Percentiles rank a stretch among this genome's conserved stretches.
phyloP scores from a whole-genome alignment of 1,140 invertebrate genomes.

The Vollenhovia emeryi region DNA sequence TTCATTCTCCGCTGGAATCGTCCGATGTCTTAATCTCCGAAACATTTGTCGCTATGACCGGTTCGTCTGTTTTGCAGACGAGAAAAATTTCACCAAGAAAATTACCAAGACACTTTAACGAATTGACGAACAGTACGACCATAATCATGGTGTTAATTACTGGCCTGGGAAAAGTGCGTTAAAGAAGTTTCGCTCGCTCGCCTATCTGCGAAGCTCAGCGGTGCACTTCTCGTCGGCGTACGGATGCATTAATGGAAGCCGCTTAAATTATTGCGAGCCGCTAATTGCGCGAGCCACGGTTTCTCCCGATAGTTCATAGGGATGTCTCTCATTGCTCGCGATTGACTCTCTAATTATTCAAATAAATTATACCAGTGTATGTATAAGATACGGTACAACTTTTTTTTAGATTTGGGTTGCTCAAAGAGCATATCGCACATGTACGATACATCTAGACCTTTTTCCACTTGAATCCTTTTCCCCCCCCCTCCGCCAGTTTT shows the following conservation, averaged over 20 bases:
- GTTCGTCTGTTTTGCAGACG: not conserved
- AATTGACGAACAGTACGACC: constrained; percentile 43
- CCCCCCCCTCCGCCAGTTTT: too few species aligned
- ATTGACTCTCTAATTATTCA: constrained; percentile 37
- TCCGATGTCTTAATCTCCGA: not conserved
- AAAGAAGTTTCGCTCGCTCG: not conserved
- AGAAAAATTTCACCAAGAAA: not conserved
- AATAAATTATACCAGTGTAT: not conserved
- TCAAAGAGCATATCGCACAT: too few species aligned
- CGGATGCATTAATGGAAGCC: constrained; percentile 82
- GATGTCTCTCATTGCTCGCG: constrained; percentile 8
- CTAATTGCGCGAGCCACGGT: constrained; percentile 80
- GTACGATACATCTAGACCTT: too few species aligned
- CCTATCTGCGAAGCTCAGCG: constrained; percentile 45
- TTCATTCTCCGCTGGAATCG: not conserved
- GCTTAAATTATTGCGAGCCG: constrained; percentile 82
- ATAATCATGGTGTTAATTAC: constrained; percentile 64
- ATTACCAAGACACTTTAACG: constrained; percentile 46
- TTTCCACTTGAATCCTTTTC: too few species aligned
- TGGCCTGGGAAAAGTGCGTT: constrained; percentile 20
- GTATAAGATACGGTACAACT: not conserved
- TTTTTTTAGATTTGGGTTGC: too few species aligned
- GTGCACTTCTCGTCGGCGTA: constrained; percentile 57
- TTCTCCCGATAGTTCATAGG: constrained; percentile 39
- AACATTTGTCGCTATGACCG: not conserved